Evolutionary conservation across 2,888 invertebrate genomes (phyloP).

Genomic region (Sphaerophoria taeniata): DNA sequence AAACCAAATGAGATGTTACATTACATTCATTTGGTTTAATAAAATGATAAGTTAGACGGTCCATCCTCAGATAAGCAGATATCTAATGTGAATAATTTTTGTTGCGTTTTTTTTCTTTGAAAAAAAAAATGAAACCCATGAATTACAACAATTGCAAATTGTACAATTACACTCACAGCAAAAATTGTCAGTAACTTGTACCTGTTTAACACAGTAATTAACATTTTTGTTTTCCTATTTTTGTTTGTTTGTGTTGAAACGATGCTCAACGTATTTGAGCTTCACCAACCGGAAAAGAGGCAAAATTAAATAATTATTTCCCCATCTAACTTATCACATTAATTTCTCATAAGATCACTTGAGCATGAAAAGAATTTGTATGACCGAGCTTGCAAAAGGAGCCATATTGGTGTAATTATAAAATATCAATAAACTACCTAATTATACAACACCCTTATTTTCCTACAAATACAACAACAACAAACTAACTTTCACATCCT

Average conservation of each 20-base stretch:
- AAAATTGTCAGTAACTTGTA: constrained; percentile 8
- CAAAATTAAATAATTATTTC: constrained; percentile 64
- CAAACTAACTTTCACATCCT: constrained; percentile 32
- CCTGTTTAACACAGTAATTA: constrained; percentile 4
- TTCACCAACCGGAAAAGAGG: constrained; percentile 41
- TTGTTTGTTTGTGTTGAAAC: neutral
- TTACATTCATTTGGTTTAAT: too few relatives aligned
- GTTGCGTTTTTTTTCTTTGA: too few relatives aligned
- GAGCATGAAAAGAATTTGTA: constrained; percentile 61
- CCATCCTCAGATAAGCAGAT: too few relatives aligned
- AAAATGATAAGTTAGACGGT: too few relatives aligned
- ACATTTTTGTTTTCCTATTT: neutral
- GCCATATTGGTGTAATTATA: constrained; percentile 60
- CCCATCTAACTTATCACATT: constrained; percentile 63
- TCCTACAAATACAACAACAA: constrained; percentile 16
- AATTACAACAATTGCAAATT: too few relatives aligned
- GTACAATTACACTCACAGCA: too few relatives aligned
- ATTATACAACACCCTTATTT: constrained; percentile 61
- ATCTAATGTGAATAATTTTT: too few relatives aligned
- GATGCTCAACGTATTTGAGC: constrained; percentile 1
- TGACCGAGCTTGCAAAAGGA: constrained; percentile 25
- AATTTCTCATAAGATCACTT: constrained; percentile 67
- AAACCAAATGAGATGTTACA: constrained; percentile 9
- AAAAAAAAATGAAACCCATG: too few relatives aligned
- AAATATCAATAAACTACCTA: constrained; percentile 69